Base-by-base conservation (phyloP, 64 coral and sea anemone genomes). In the Dendronephthya gigantea region DNA sequence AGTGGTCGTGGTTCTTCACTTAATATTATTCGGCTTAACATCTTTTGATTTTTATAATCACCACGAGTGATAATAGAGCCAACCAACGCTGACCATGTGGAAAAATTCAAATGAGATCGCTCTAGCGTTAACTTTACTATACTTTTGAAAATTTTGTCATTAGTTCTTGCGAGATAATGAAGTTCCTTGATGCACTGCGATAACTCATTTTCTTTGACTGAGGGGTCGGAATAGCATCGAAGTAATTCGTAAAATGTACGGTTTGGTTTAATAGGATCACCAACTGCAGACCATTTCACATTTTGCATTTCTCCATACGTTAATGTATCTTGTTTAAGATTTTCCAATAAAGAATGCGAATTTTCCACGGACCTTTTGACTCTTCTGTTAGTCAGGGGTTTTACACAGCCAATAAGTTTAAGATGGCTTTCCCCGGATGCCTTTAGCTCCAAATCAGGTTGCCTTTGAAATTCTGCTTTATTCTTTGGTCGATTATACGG, bases 221-320 rank as follows among this genome's bases (percentile, higher is more conserved):
- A n/a, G 17, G 69, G 55, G 83, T 97, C 89, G 2, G 87, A 89
- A 83, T 93, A 91, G 83, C 94, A 97, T 12, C 92, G 89, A 40
- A 97, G 74, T 29, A 97, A 69, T 19, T 93, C 90, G 37, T 93
- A 91, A 30, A 97, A 55, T 1, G 94, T 87, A 35, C 89, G 74
- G 1, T 28, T 28, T 55, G 83, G 91, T 15, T 72, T 58, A 11
- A 72, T 86, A 33, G 88, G 90, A 30, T 97, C 90, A 36, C 89
- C 92, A 11, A 93, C 88, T 37, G 84, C 65, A 2, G 89, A 86
- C 87, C 86, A 91, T 62, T 89, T 87, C 55, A 97, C 86, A 49
- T 87, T 90, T 22, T 93, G 66, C 11, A 82, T 90, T 38, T 93
- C 92, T 40, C 79, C 82, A 35, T 90, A 92, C 13, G 87, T 85